Conservation (phyloP, 2,797 vertebrate genomes). For the Myotis myotis region DNA sequence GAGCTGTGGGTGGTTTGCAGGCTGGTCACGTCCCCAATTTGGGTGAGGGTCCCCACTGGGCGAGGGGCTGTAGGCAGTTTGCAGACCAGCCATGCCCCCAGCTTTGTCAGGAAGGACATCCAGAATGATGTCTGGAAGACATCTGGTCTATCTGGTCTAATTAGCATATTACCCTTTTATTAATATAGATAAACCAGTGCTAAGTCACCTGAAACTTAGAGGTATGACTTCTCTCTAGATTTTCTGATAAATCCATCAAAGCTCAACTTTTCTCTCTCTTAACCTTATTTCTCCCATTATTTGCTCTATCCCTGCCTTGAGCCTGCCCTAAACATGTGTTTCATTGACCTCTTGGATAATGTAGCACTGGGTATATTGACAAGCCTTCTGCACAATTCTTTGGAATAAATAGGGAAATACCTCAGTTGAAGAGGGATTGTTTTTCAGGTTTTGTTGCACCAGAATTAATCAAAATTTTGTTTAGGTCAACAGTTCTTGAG, state of each 20-base stretch:
- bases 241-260: not conserved
- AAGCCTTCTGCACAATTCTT: not conserved
- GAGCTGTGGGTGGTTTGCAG: no score
- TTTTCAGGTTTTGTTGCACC: not conserved
- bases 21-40: no score
- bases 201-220: not conserved
- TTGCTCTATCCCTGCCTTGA: not conserved
- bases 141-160: no score
- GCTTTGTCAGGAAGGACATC: no score
- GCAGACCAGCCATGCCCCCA: no score
- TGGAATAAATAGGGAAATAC: not conserved
- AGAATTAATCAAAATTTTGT: not conserved
- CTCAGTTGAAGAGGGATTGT: not conserved
- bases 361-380: not conserved
- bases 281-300: not conserved
- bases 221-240: not conserved
- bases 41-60: no score
- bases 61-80: no score
- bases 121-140: no score
- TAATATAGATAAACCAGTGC: not conserved
- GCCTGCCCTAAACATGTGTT: not conserved
- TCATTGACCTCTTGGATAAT: not conserved
- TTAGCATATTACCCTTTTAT: no score
- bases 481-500: conserved; percentile 8
- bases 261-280: not conserved